Evolutionary conservation across 2,113 vertebrate genomes (phyloP), one percentile per base, ranked within the genome.

Genomic region (Periophthalmus modestus): DNA sequence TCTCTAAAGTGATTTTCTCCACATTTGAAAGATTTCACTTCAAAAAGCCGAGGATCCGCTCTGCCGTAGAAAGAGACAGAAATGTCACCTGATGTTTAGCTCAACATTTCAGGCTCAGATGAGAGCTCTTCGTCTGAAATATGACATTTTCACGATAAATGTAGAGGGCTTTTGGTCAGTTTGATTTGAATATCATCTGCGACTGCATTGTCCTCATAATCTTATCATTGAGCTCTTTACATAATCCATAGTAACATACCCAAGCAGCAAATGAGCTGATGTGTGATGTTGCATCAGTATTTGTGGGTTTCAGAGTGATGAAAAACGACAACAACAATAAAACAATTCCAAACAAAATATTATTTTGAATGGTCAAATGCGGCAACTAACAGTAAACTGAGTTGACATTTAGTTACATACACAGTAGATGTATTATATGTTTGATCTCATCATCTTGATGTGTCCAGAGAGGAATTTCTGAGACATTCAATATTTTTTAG

Each of bases 1-100:
- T 77, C 57, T 69, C 62, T 48, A 61, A 73, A 86, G 77, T 72
- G 79, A 80, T 74, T 86, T 83, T 86, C 52, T 67, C 69, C 46
- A 62, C 69, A 55, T 78, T 77, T 82, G 24, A 83, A 82, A 80
- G 72, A 57, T 73, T 83, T 72, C 59, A 61, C 69, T 77, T 82
- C 54, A 81, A 48, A 82, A 68, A 72, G 54, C 70, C 14, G 12
- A 74, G 24, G 69, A 66, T 82, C 65, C 1, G 33, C 71, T 70
- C 52, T 36, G 4, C 59, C 65, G 28, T 24, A 7, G n/a, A 11
- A 21, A 33, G 18, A 66, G 33, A 67, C 57, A 59, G 74, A 72
- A 73, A 71, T 14, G 55, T 77, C 54, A 66, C 52, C 50, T 57
- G 52, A 58, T 70, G 68, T 57, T 70, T 54, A 70, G 50, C 68